phyloP scores from a whole-genome alignment of 2,888 invertebrate species.

The Drosophila hawaiiensis region DNA sequence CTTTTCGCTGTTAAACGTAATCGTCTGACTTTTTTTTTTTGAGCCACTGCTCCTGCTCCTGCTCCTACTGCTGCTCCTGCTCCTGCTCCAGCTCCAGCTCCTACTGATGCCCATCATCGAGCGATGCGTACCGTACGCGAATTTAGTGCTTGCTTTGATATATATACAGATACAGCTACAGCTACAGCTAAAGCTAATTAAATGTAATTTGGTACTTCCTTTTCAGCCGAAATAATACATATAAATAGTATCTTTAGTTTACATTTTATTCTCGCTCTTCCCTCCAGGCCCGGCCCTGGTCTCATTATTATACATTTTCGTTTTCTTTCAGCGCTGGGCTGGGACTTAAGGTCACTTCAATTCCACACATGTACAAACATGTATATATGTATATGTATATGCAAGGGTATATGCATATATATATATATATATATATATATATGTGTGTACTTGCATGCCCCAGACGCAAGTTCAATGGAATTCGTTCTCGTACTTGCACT shows the following conservation, averaged over 20 bases:
- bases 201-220: conserved; percentile 85
- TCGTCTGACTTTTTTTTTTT: conserved; percentile 77
- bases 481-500: conserved; percentile 58
- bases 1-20: conserved; percentile 79
- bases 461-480: conserved; percentile 64
- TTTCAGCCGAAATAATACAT: conserved; percentile 83
- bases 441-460: neutral
- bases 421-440: neutral
- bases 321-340: conserved; percentile 68
- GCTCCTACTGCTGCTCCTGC: conserved; percentile 19
- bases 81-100: conserved; percentile 45
- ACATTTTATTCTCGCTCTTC: conserved; percentile 67
- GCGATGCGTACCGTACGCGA: conserved; percentile 77
- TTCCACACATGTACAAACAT: conserved; percentile 12
- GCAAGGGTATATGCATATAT: neutral
- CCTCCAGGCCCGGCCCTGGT: conserved; percentile 16
- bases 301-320: conserved; percentile 79
- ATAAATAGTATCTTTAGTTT: conserved; percentile 81
- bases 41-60: conserved; percentile 34
- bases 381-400: neutral
- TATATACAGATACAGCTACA: conserved; percentile 34
- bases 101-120: conserved; percentile 45
- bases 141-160: conserved; percentile 57
- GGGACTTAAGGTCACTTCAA: conserved; percentile 65
- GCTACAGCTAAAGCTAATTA: conserved; percentile 81